Evolutionary conservation across 1,140 invertebrate genomes (phyloP), one percentile per base, ranked within the genome.

Genomic region (Semibalanus balanoides): DNA sequence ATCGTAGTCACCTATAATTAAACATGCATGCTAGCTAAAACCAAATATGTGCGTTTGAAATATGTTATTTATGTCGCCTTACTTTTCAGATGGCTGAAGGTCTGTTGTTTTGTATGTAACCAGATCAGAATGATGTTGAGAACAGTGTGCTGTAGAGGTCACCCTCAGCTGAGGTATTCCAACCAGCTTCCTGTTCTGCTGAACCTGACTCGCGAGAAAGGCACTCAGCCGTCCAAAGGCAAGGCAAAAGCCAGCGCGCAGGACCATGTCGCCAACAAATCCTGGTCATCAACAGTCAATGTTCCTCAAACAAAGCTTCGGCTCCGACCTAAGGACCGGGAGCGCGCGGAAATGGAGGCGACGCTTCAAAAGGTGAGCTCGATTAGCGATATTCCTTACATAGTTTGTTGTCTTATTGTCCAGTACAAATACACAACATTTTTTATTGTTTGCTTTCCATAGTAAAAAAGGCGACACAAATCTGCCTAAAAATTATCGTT

Each of bases 231-330:
- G 14, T 19, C 51, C 9, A 64, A 64, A 64, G 1, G 22, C 9
- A 25, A 25, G 7, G 3, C 51, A 22, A 64, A 64, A 25, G 3
- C 11, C 3, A 64, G 22, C 1, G 11, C 51, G 3, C 11, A 64
- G 22, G 22, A 64, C 3, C 14, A 14, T 64, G 14, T 19, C 22
- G n/a, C n/a, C n/a, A 72, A 29, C 11, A 30, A 30, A 11, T 28
- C 70, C n/a, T 72, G 70, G 70, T 72, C 70, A 22, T 30, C n/a
- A 28, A 72, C 70, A 7, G 70, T 72, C 70, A 72, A 72, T 30
- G 70, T 72, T 30, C 70, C 70, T 7, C 70, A 72, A 72, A 72
- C 70, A 28, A 72, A 28, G 70, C 29, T 72, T 72, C 3, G 28
- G 29, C 70, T 72, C 9, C 3, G 29, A 9, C 70, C 70, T 29